phyloP scores from a whole-genome alignment of 2,113 vertebrate species.

The Silurus asotus region DNA sequence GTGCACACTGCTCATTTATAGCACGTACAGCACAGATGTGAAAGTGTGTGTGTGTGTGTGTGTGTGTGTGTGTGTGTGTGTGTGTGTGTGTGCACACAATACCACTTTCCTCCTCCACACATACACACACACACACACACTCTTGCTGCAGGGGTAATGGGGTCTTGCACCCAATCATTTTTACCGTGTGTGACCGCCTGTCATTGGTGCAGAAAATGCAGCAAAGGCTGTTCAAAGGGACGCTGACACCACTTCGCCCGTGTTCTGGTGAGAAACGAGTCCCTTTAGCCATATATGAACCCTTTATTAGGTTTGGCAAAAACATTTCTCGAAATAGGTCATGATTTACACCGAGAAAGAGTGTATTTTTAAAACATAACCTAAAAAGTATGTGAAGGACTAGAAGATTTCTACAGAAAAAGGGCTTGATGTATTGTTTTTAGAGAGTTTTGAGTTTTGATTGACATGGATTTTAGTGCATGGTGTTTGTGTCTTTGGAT shows the following conservation, averaged over 20 bases:
- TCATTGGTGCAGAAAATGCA: constrained; percentile 48
- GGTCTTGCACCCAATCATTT: constrained; percentile 56
- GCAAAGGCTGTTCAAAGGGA: constrained; percentile 41
- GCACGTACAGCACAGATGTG: constrained; percentile 45
- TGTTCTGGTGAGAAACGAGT: neutral
- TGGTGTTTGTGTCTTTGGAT: neutral
- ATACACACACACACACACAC: constrained; percentile 34
- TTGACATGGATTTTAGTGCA: neutral
- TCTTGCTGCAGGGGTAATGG: constrained; percentile 54
- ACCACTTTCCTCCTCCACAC: constrained; percentile 6
- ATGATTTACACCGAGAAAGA: neutral
- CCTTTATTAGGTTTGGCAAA: constrained; percentile 29
- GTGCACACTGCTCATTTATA: constrained; percentile 61
- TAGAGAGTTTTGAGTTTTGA: too few species aligned
- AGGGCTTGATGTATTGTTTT: neutral
- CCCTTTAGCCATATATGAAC: neutral
- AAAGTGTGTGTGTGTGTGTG: neutral
- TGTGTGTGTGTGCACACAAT: constrained; percentile 27
- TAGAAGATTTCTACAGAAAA: neutral
- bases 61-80: neutral
- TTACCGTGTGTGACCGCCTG: constrained; percentile 21
- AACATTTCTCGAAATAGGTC: neutral
- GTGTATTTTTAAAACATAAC: neutral
- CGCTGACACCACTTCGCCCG: constrained; percentile 38
- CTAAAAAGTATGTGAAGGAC: neutral